phyloP scores from a whole-genome alignment of 2,113 vertebrate species.

The Emydocephalus ijimae region DNA sequence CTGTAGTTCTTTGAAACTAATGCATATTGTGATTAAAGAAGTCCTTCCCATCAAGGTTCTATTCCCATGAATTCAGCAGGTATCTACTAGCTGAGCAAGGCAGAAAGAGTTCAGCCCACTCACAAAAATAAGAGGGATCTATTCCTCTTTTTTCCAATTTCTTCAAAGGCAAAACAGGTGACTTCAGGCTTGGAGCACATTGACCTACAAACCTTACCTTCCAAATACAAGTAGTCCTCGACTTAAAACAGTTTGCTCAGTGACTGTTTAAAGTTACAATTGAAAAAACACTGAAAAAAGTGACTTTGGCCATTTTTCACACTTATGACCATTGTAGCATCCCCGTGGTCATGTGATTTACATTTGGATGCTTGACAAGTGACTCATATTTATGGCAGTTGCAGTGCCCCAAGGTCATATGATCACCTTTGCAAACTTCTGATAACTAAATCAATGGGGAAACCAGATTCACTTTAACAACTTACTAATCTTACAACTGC shows the following conservation, averaged over 20 bases:
- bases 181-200: neutral
- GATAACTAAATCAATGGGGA: no score
- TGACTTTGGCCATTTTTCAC: no score
- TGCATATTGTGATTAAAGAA: neutral
- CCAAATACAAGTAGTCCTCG: neutral
- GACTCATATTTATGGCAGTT: no score
- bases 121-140: neutral
- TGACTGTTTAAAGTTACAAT: neutral
- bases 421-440: no score
- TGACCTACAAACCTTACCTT: neutral
- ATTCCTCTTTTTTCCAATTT: neutral
- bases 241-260: no score
- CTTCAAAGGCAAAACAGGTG: neutral
- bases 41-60: neutral
- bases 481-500: no score
- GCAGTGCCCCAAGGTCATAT: no score
- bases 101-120: neutral
- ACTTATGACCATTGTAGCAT: no score
- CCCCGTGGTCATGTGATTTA: no score
- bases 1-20: neutral
- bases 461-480: no score
- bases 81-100: neutral
- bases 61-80: neutral
- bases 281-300: neutral
- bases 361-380: no score